Conservation (phyloP, 2,113 vertebrate genomes). For the Prietella phreatophila region DNA sequence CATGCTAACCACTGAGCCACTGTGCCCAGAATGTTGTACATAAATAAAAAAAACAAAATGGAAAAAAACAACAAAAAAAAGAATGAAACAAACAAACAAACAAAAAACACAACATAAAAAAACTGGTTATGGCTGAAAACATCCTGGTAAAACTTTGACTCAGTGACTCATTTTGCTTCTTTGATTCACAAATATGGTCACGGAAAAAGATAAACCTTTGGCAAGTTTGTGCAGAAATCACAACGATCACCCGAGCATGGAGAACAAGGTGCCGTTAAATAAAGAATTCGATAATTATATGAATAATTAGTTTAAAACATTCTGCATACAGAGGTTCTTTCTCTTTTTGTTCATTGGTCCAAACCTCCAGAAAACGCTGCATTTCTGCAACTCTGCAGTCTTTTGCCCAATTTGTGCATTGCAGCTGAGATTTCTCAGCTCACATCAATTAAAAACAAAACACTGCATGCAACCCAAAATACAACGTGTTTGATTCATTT, state of each 20-base stretch:
- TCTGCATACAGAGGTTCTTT: not conserved
- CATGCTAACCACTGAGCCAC: too few species aligned
- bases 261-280: not conserved
- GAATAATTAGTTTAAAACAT: not conserved
- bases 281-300: not conserved
- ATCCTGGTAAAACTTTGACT: not conserved
- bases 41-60: not conserved
- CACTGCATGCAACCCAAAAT: not conserved
- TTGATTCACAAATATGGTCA: not conserved
- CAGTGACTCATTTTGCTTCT: not conserved
- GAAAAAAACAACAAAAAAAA: not conserved
- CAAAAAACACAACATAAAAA: not conserved
- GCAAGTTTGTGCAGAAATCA: not conserved
- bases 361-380: not conserved
- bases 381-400: not conserved
- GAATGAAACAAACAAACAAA: too few species aligned
- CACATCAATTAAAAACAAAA: not conserved
- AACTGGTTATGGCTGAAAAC: not conserved
- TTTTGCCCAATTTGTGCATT: not conserved
- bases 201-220: not conserved
- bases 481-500: not conserved
- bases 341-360: not conserved
- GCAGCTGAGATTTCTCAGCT: not conserved
- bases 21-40: not conserved
- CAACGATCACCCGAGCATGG: not conserved